phyloP scores from a whole-genome alignment of 1,140 invertebrate species.

The Phocides pigmalion region DNA sequence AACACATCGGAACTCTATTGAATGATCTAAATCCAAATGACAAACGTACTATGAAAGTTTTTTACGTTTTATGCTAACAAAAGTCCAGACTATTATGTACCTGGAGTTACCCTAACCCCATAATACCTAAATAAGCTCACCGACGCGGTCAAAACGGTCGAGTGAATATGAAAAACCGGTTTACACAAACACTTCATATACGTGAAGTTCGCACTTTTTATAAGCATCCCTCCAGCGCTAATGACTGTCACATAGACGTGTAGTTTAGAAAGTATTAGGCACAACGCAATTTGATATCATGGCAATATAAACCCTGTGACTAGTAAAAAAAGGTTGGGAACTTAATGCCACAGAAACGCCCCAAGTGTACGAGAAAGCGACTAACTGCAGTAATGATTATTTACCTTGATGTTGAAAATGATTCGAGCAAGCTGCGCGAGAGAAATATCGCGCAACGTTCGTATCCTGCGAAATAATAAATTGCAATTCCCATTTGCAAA shows the following conservation, averaged over 20 bases:
- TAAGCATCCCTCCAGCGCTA: slow-evolving; percentile 30
- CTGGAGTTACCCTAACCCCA: slow-evolving; percentile 6
- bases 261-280: slow-evolving; percentile 26
- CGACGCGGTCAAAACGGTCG: slow-evolving; percentile 25
- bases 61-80: neutral
- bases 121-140: slow-evolving; percentile 12
- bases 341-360: slow-evolving; percentile 9
- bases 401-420: slow-evolving; percentile 35
- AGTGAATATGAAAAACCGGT: slow-evolving; percentile 24
- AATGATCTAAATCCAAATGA: no score
- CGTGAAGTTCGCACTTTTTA: slow-evolving; percentile 29
- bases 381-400: slow-evolving; percentile 34
- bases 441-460: slow-evolving; percentile 23
- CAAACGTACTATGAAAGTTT: neutral
- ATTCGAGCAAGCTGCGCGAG: slow-evolving; percentile 14
- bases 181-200: slow-evolving; percentile 15
- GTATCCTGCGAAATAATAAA: slow-evolving; percentile 21
- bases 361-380: slow-evolving; percentile 17
- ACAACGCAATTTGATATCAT: slow-evolving; percentile 9
- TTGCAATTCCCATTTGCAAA: slow-evolving; percentile 25
- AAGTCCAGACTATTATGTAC: neutral
- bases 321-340: slow-evolving; percentile 15
- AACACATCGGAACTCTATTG: no score
- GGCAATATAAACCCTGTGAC: slow-evolving; percentile 26
- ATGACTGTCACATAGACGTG: slow-evolving; percentile 31